phyloP scores from a whole-genome alignment of 2,797 vertebrate species.

The Enteromius fasciolatus region DNA sequence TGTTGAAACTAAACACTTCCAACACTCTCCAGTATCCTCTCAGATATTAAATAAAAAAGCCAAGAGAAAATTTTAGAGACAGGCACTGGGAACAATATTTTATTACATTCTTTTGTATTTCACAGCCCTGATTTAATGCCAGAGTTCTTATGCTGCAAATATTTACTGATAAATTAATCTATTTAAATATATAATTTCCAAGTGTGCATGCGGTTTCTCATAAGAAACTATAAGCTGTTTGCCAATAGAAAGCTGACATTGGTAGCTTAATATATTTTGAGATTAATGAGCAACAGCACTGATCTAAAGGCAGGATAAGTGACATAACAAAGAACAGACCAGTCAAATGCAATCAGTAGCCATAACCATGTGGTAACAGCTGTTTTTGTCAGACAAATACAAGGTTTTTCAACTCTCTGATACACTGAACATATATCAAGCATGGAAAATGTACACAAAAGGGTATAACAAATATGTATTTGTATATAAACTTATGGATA shows the following conservation, averaged over 20 bases:
- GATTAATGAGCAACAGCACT: neutral
- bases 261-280: neutral
- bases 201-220: neutral
- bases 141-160: neutral
- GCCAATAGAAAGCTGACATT: neutral
- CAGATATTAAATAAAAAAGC: conserved; percentile 10
- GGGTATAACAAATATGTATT: neutral
- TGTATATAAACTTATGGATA: neutral
- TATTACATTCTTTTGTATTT: neutral
- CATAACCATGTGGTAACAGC: neutral
- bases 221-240: neutral
- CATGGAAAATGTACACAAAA: neutral
- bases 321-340: neutral
- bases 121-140: too few relatives aligned
- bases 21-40: neutral
- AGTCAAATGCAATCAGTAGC: neutral
- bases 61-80: neutral
- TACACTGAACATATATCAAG: neutral
- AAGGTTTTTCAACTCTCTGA: neutral
- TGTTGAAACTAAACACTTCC: neutral
- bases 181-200: neutral
- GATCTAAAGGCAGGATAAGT: neutral
- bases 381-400: neutral
- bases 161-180: neutral
- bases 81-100: neutral